These are phyloP conservation scores for Brachionus sp. DNA, from an alignment of 1,140 invertebrate genomes.

Conservation along the genomic window DNA sequence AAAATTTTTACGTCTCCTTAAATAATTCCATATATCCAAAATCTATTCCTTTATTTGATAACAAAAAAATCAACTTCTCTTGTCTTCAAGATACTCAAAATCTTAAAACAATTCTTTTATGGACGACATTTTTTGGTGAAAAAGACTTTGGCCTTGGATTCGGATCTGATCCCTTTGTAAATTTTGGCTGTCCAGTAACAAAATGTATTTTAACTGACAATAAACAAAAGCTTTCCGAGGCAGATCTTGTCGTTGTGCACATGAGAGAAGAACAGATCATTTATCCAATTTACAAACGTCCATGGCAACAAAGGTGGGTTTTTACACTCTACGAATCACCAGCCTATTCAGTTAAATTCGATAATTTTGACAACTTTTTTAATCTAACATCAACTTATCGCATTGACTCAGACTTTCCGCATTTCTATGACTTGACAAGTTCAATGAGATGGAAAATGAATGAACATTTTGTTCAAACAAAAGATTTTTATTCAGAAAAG, in stretches of 20 bases:
- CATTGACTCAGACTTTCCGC: background rate
- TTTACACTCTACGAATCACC: slow-evolving; percentile 3
- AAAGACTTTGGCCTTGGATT: background rate
- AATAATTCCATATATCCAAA: background rate
- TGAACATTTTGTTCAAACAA: background rate
- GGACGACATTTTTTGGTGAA: slow-evolving; percentile 27
- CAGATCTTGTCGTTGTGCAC: slow-evolving; percentile 32
- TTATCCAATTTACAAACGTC: background rate
- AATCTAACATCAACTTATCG: slow-evolving; percentile 14
- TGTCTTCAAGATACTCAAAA: background rate
- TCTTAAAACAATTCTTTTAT: slow-evolving; percentile 30
- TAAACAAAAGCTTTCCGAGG: background rate
- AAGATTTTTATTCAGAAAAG: background rate
- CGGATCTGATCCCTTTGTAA: background rate
- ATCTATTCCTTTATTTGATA: background rate
- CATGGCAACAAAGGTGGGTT: slow-evolving; percentile 13
- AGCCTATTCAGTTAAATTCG: background rate
- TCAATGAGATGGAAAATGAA: background rate
- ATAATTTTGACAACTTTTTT: background rate
- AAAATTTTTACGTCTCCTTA: background rate
- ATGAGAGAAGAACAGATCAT: background rate
- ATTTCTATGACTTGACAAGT: background rate
- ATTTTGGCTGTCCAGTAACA: slow-evolving; percentile 10
- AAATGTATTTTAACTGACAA: slow-evolving; percentile 19
- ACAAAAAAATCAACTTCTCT: background rate